Conservation (phyloP, 92 coral and sea anemone species). For the Phenganax marumi region DNA sequence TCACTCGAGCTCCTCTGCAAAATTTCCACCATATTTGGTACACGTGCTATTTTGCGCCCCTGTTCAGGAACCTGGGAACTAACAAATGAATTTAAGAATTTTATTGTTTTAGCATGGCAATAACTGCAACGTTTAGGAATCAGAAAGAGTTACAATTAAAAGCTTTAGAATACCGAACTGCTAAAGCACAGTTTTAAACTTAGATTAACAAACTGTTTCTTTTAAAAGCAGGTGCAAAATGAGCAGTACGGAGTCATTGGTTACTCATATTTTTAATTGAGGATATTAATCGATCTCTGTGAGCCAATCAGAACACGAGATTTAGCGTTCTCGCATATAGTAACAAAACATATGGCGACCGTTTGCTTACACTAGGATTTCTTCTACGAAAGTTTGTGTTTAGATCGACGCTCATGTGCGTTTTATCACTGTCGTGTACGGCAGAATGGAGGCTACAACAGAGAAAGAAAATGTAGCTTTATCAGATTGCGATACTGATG, state of each 20-base stretch:
- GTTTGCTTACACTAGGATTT: conserved; percentile 12
- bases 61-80: conserved; percentile 8
- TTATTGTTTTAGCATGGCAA: background rate
- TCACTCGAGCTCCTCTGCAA: background rate
- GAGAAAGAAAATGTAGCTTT: background rate
- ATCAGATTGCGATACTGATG: conserved; percentile 14
- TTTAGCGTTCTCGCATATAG: conserved; percentile 33
- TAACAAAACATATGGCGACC: conserved; percentile 11
- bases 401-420: conserved; percentile 9
- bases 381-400: background rate
- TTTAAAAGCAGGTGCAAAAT: background rate
- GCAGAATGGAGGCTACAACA: background rate
- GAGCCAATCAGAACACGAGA: conserved; percentile 27
- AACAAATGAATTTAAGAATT: background rate
- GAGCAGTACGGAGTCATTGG: background rate
- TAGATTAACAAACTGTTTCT: background rate
- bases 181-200: background rate
- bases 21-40: background rate
- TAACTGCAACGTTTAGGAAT: background rate
- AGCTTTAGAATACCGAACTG: too few species aligned
- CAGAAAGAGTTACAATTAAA: too few species aligned
- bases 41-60: conserved; percentile 8
- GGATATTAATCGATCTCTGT: background rate
- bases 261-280: conserved; percentile 30
- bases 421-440: background rate